Percentiles rank a stretch among this genome's conserved stretches.
Conservation (phyloP, 2,797 vertebrate species). For the Gambelia wislizenii region DNA sequence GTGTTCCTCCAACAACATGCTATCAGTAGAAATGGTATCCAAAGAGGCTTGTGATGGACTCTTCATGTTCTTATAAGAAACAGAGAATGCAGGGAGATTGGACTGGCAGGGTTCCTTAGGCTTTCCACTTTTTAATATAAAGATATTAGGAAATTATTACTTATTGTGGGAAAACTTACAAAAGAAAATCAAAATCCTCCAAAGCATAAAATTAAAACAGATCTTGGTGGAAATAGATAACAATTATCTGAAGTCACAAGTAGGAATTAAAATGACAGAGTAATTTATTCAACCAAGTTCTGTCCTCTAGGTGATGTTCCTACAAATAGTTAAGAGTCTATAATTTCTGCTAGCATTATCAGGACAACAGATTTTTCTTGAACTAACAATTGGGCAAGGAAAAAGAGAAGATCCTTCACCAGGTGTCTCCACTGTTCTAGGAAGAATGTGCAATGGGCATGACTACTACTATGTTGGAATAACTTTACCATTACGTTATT, state of each 20-base stretch:
- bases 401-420: not conserved
- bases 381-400: not conserved
- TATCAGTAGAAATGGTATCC: constrained; percentile 95
- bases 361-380: not conserved
- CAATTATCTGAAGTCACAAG: constrained; percentile 11
- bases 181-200: constrained; percentile 36
- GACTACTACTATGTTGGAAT: not conserved
- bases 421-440: not conserved
- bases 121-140: constrained; percentile 85
- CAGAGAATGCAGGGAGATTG: constrained; percentile 81
- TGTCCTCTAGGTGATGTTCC: constrained; percentile 18
- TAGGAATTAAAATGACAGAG: not conserved
- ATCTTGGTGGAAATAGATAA: constrained; percentile 10
- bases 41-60: constrained; percentile 94
- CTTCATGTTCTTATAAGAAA: constrained; percentile 94
- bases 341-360: not conserved
- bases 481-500: not conserved
- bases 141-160: constrained; percentile 65
- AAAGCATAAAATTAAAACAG: constrained; percentile 34
- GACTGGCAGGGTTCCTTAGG: constrained; percentile 90
- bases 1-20: constrained; percentile 88
- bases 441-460: not conserved
- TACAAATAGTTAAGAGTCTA: not conserved
- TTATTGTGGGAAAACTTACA: constrained; percentile 37
- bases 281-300: not conserved